Evolutionary conservation across 2,113 vertebrate genomes (phyloP).

Genomic region (Bettongia penicillata): DNA sequence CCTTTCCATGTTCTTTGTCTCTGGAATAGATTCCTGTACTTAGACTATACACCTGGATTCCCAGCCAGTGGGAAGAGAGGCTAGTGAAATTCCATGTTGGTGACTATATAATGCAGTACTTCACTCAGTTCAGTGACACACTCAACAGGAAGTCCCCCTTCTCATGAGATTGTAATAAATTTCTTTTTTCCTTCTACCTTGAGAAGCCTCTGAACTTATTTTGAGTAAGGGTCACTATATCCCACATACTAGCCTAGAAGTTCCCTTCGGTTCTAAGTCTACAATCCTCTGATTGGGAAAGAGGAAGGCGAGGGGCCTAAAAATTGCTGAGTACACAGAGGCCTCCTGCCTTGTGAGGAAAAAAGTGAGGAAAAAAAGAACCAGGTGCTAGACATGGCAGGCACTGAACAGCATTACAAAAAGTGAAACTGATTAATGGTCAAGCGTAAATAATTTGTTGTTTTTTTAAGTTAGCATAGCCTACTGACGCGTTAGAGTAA

Average conservation of each 20-base stretch:
- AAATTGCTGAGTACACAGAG: not conserved
- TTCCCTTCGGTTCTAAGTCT: not conserved
- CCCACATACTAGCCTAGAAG: not conserved
- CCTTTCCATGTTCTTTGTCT: too few relatives aligned
- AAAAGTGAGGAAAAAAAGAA: too few relatives aligned
- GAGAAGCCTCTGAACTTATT: not conserved
- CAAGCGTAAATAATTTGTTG: not conserved
- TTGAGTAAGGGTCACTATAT: too few relatives aligned
- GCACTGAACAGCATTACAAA: not conserved
- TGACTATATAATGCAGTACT: too few relatives aligned
- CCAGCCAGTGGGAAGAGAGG: too few relatives aligned
- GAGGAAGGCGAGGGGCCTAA: not conserved
- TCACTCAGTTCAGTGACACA: too few relatives aligned
- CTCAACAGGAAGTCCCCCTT: too few relatives aligned
- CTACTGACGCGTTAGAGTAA: not conserved
- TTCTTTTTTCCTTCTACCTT: too few relatives aligned
- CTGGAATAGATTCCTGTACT: too few relatives aligned
- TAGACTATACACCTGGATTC: too few relatives aligned
- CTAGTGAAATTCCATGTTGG: too few relatives aligned
- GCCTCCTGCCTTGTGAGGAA: not conserved
- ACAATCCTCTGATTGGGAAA: not conserved
- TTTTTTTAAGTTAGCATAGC: not conserved
- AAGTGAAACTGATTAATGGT: not conserved
- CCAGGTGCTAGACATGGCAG: not conserved
- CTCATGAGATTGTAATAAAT: too few relatives aligned